Conservation (phyloP, 2,113 vertebrate genomes). For the Laticauda laticaudata region DNA sequence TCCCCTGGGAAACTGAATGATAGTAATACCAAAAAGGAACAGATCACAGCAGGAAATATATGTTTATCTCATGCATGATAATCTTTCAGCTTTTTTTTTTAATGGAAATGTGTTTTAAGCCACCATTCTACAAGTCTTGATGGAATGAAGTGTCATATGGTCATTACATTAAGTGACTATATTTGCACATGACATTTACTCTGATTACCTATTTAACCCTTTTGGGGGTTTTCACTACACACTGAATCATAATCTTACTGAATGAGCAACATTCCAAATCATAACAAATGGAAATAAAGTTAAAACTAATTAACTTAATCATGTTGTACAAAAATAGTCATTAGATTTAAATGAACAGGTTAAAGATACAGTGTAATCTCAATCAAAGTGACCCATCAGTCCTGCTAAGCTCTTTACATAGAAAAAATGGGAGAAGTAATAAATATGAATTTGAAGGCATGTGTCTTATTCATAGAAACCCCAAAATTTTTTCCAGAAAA, state of each 20-base stretch:
- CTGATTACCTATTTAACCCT: background rate
- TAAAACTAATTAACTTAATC: background rate
- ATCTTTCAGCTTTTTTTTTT: background rate
- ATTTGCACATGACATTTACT: background rate
- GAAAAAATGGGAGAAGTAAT: slow-evolving; percentile 29
- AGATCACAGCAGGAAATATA: background rate
- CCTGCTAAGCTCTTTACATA: slow-evolving; percentile 15
- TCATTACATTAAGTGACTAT: background rate
- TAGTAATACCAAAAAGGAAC: background rate
- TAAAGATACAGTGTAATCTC: background rate
- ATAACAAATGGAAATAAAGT: background rate
- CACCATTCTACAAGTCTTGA: background rate
- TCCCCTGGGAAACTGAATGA: background rate
- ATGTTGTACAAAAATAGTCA: background rate
- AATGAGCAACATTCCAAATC: background rate
- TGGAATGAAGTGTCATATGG: background rate
- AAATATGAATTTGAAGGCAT: slow-evolving; percentile 24
- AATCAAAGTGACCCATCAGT: background rate
- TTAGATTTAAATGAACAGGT: background rate
- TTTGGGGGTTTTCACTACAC: background rate
- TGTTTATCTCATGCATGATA: background rate
- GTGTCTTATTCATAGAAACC: background rate
- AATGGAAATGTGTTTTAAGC: background rate
- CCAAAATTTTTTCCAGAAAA: background rate
- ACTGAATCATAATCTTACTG: background rate